These are phyloP conservation scores for Brassicogethes aeneus DNA, from an alignment of 2,888 invertebrate genomes.

Conservation along the genomic window DNA sequence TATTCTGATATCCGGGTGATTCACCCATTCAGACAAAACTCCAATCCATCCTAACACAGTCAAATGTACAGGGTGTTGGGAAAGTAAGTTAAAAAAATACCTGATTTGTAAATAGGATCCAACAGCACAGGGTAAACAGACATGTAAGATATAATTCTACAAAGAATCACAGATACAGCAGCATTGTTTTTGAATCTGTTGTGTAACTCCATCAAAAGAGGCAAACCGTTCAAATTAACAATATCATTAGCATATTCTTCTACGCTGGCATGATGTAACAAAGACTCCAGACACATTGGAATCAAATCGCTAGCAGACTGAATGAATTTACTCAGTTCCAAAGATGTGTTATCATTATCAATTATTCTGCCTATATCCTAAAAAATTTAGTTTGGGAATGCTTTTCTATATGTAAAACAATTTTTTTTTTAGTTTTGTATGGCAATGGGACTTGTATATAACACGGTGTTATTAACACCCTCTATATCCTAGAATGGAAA, in stretches of 20 bases:
- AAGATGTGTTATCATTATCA: conserved; percentile 31
- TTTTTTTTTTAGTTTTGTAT: not conserved
- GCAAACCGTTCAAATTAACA: conserved; percentile 48
- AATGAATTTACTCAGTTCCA: conserved; percentile 34
- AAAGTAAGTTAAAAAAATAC: conserved; percentile 30
- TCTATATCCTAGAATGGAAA: no score
- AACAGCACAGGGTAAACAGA: conserved; percentile 49
- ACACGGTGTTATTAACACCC: no score
- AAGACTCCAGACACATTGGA: conserved; percentile 39
- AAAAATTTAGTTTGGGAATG: no score
- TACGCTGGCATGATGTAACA: conserved; percentile 40
- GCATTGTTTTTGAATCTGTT: conserved; percentile 44
- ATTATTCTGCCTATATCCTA: conserved; percentile 31
- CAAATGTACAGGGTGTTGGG: not conserved
- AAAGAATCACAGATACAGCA: conserved; percentile 50
- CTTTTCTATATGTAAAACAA: no score
- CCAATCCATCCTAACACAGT: conserved; percentile 56
- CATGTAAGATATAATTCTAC: conserved; percentile 59
- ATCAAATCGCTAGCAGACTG: conserved; percentile 34
- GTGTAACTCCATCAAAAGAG: conserved; percentile 51
- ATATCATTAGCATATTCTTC: conserved; percentile 40
- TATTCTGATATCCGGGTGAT: conserved; percentile 52
- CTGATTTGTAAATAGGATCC: conserved; percentile 51
- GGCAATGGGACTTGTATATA: no score
- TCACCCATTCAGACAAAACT: conserved; percentile 56